Evolutionary conservation across 92 coral and sea anemone genomes (phyloP), one percentile per base, ranked within the genome.

Genomic region (Bergia sp.): DNA sequence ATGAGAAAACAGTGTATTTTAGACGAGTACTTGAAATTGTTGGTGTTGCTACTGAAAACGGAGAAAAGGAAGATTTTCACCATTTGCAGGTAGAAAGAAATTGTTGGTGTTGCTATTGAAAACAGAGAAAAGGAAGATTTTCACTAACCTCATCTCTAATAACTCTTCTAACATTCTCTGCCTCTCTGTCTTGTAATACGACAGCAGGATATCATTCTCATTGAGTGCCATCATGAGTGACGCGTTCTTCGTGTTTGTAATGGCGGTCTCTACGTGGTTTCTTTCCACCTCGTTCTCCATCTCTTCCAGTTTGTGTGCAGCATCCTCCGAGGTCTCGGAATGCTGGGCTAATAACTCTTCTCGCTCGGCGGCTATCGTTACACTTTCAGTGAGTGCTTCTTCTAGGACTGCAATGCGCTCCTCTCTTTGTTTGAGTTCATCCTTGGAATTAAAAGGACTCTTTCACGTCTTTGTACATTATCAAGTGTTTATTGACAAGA

Each of bases 201-300:
- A 90, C 90, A 97, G 76, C 53, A 96, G 94, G 11, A 96, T 96
- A 72, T 97, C 99, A 71, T 96, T 92, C 78, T 97, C 99, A 73
- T 96, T 95, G 9, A 97, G 91, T 15, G 99, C 98, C 74, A 97
- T 89, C 75, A 97, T 92, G 64, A 97, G 71, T 43, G 99, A 97
- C 2, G 99, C 99, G 65, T 97, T 97, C 93, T 97, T 97, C 15
- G 99, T 97, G 89, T 97, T 97, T 0, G 99, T 97, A 85, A 97
- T 95, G 42, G 99, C 91, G 88, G 95, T 97, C 83, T 97, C 99
- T 57, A 95, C 93, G 36, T 94, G 96, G 13, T 91, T 86, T 89
- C 98, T 92, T 84, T 96, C 99, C 47, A 95, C 87, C 81, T 97
- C 99, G 42, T 87, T 90, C 93, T 97, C 99, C 92, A 97, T 86